These are phyloP conservation scores for Drepana falcataria DNA, from an alignment of 2,888 invertebrate genomes.

Conservation along the genomic window DNA sequence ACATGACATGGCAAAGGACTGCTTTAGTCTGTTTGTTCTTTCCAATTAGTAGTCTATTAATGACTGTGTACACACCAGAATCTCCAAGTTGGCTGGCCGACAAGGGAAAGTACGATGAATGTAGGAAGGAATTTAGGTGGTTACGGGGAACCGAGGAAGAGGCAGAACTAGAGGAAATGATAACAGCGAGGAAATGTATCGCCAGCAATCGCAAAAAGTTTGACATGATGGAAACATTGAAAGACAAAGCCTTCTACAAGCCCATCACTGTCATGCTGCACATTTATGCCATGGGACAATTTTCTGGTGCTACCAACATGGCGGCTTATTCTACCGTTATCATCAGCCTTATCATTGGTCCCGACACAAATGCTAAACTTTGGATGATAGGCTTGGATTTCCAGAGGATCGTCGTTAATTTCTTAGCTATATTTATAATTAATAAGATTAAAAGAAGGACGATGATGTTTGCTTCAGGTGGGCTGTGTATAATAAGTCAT, in stretches of 20 bases:
- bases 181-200: conserved; percentile 22
- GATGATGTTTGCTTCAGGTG: conserved; percentile 76
- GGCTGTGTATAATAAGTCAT: conserved; percentile 75
- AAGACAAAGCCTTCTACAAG: conserved; percentile 70
- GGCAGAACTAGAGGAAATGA: conserved; percentile 55
- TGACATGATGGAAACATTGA: conserved; percentile 10
- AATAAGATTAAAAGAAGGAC: conserved; percentile 77
- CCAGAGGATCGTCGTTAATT: conserved; percentile 77
- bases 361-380: conserved; percentile 75
- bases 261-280: conserved; percentile 78
- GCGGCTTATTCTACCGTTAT: conserved; percentile 81
- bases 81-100: conserved; percentile 82
- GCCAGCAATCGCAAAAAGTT: too few relatives aligned
- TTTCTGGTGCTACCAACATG: conserved; percentile 82
- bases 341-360: conserved; percentile 73
- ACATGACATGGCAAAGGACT: conserved; percentile 73
- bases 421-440: conserved; percentile 77
- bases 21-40: conserved; percentile 65
- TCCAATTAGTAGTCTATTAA: conserved; percentile 58
- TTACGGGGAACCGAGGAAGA: conserved; percentile 69
- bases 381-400: conserved; percentile 81
- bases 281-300: conserved; percentile 79
- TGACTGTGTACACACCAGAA: conserved; percentile 70
- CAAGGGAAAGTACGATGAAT: conserved; percentile 69
- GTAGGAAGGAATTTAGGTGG: conserved; percentile 74